phyloP scores from a whole-genome alignment of 2,797 vertebrate genomes.

The Telmatherina bonti region DNA sequence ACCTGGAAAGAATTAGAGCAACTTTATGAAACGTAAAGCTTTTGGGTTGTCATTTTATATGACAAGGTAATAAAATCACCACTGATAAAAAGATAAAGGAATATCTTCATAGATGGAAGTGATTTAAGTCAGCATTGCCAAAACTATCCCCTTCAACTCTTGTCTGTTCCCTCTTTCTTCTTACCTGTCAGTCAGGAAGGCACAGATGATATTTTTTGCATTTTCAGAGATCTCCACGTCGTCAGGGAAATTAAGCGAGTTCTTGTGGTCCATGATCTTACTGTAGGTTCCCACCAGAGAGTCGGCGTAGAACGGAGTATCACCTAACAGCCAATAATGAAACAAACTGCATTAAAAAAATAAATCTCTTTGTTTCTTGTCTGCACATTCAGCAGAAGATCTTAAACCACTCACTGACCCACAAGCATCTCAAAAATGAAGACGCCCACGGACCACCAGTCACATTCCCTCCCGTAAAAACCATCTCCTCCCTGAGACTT shows the following conservation, averaged over 20 bases:
- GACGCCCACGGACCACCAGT: conserved; percentile 99
- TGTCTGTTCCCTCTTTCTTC: neutral
- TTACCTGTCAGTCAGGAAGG: conserved; percentile 97
- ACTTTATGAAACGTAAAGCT: neutral
- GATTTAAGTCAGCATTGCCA: too few relatives aligned
- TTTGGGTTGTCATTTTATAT: neutral
- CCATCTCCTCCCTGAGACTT: conserved; percentile 98
- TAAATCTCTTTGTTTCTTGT: neutral
- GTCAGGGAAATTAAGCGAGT: conserved; percentile 96
- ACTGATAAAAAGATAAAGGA: neutral
- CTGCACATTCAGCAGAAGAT: neutral
- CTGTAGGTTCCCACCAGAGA: conserved; percentile 98
- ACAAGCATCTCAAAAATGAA: conserved; percentile 99
- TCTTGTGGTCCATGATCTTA: conserved; percentile 99
- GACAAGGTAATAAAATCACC: too few relatives aligned
- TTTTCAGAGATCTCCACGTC: conserved; percentile 98
- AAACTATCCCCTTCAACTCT: neutral
- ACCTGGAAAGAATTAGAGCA: neutral
- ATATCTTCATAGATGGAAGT: neutral
- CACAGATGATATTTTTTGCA: conserved; percentile 98
- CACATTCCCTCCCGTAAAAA: conserved; percentile 96
- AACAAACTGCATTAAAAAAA: neutral
- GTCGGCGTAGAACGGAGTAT: conserved; percentile 99
- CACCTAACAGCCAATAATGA: conserved; percentile 81
- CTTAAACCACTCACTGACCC: conserved; percentile 85